Conservation (phyloP, 2,797 vertebrate species). For the Pantherophis alleghaniensis region DNA sequence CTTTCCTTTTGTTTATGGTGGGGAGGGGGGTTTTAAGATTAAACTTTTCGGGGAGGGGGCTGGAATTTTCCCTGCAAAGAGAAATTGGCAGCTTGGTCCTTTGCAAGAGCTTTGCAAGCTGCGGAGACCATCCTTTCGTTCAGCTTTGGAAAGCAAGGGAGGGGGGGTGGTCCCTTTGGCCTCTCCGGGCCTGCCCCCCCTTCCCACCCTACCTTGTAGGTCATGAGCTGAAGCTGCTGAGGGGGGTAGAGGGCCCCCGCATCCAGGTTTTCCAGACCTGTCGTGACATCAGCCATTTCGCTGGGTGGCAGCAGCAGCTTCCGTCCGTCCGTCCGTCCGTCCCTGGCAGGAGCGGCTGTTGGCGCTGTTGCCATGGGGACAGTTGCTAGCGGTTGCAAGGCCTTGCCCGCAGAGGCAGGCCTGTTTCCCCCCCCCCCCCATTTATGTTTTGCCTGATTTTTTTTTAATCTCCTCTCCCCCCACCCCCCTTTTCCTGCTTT, state of each 20-base stretch:
- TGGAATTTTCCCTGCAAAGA: background rate
- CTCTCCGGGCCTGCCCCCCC: too few species aligned
- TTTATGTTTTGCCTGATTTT: background rate
- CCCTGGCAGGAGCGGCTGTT: constrained; percentile 19
- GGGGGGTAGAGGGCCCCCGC: constrained; percentile 19
- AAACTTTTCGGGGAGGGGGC: background rate
- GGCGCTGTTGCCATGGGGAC: background rate
- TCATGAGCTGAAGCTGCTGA: constrained; percentile 47
- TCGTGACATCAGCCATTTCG: constrained; percentile 37
- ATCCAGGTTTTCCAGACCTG: background rate
- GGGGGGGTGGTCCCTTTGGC: background rate
- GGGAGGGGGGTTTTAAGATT: background rate
- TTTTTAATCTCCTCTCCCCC: background rate
- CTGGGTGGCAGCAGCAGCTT: background rate
- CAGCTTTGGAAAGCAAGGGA: background rate
- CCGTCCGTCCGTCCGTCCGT: too few species aligned
- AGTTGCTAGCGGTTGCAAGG: background rate
- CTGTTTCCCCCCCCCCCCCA: background rate
- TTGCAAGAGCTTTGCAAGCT: background rate
- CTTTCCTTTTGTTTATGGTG: background rate
- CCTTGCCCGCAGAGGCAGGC: background rate
- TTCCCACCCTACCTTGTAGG: constrained; percentile 56
- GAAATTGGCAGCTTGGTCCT: background rate
- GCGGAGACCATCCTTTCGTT: background rate
- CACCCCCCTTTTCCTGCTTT: background rate